Conservation (phyloP, 2,113 vertebrate genomes). For the Rhinoderma darwinii region DNA sequence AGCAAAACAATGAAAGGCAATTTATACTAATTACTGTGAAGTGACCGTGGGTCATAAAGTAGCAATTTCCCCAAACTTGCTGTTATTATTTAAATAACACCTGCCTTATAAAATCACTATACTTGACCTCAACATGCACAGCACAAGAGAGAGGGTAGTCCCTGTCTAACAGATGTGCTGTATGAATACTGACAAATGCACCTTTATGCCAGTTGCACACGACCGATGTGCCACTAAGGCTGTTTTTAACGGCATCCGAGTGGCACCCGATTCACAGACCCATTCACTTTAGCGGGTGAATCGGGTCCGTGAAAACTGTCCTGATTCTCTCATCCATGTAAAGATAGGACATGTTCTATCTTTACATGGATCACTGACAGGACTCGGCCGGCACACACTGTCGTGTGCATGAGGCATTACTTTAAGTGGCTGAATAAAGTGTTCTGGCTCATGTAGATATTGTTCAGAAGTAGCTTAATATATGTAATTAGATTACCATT, state of each 20-base stretch:
- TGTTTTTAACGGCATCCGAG: too few species aligned
- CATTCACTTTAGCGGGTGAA: too few species aligned
- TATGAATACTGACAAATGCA: not conserved
- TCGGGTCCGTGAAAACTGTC: too few species aligned
- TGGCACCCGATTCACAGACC: too few species aligned
- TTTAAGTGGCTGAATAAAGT: not conserved
- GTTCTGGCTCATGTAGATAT: not conserved
- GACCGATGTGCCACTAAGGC: too few species aligned
- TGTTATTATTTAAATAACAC: conserved; percentile 19
- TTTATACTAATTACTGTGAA: conserved; percentile 1
- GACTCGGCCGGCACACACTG: too few species aligned
- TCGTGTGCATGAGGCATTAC: too few species aligned
- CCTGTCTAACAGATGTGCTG: not conserved
- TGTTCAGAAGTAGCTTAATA: not conserved
- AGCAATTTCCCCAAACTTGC: not conserved
- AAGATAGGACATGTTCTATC: too few species aligned
- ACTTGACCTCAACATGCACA: not conserved
- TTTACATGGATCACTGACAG: too few species aligned
- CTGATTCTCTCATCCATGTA: too few species aligned
- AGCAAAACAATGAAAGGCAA: conserved; percentile 19
- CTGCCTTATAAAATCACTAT: not conserved
- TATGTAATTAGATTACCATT: not conserved
- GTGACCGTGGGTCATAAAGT: not conserved
- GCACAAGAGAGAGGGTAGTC: not conserved
- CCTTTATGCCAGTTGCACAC: not conserved